Evolutionary conservation across 2,888 invertebrate species (phyloP).

Genomic region (Erebia palarica): DNA sequence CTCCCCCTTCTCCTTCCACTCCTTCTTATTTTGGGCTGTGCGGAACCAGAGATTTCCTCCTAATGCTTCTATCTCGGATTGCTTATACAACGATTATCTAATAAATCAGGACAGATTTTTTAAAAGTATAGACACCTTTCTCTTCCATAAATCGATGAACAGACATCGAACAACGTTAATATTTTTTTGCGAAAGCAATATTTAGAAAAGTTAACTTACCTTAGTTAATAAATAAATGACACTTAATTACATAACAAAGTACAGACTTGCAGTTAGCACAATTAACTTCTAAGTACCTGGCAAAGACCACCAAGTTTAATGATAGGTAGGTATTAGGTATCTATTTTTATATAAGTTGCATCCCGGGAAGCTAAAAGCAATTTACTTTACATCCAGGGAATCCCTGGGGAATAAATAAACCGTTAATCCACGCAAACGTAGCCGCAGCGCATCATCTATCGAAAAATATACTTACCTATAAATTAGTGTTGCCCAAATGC

Average conservation of each 20-base stretch:
- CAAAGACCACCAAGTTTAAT: neutral
- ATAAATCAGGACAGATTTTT: neutral
- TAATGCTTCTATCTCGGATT: no score
- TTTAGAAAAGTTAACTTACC: neutral
- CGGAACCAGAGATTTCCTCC: no score
- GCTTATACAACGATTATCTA: neutral
- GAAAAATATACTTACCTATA: no score
- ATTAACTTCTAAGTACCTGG: conserved; percentile 13
- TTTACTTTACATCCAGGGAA: no score
- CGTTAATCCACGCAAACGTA: no score
- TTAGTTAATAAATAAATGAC: neutral
- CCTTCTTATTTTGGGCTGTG: no score
- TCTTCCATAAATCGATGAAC: neutral
- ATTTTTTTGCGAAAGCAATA: conserved; percentile 4
- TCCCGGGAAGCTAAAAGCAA: no score
- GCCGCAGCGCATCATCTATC: no score
- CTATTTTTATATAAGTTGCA: no score
- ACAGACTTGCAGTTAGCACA: conserved; percentile 8
- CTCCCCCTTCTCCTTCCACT: no score
- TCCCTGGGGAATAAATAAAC: no score
- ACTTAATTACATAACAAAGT: conserved; percentile 16
- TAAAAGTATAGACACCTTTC: neutral
- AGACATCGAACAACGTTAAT: neutral
- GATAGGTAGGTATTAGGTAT: neutral
- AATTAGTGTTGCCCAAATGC: no score